Evolutionary conservation across 1,140 invertebrate genomes (phyloP).

Genomic region (roundworm (Caenorhabditis elegans)): WBcel235 BX284602.5:12933001-12933500

Average conservation of each 20-base stretch:
- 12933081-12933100: neutral
- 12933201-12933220: conserved; percentile 1
- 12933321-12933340: no score
- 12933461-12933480: neutral
- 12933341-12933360: neutral
- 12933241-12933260: conserved; percentile 19
- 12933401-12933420: neutral
- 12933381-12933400: conserved; percentile 7
- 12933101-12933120: neutral
- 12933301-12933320: neutral
- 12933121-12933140: conserved; percentile 15
- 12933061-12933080: conserved; percentile 5
- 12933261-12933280: conserved; percentile 17
- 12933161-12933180: conserved; percentile 10
- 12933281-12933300: neutral
- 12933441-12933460: neutral
- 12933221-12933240: conserved; percentile 16
- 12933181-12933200: conserved; percentile 10
- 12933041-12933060: neutral
- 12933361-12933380: neutral
- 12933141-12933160: conserved; percentile 15
- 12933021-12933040: neutral
- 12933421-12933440: conserved; percentile 19
- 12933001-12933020: neutral
- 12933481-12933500: no score